Conservation (phyloP, 2,888 invertebrate genomes). For the Ecdyonurus torrentis region DNA sequence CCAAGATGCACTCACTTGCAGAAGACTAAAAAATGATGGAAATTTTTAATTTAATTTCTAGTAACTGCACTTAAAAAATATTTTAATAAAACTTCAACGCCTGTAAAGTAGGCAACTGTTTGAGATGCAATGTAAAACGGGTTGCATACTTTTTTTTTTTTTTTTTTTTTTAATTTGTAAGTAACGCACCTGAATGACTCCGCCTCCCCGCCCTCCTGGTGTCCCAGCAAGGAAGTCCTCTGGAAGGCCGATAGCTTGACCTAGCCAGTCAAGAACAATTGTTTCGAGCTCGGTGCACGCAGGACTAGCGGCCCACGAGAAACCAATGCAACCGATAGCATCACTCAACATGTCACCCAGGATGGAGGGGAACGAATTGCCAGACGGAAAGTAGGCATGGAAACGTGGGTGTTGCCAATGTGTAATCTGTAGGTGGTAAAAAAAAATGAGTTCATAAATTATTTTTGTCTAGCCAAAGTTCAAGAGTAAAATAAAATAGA, state of each 20-base stretch:
- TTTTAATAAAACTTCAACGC: background rate
- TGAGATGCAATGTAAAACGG: too few species aligned
- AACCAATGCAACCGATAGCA: conserved; percentile 42
- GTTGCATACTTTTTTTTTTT: background rate
- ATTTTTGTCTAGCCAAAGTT: too few species aligned
- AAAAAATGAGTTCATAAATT: too few species aligned
- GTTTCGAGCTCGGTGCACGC: conserved; percentile 75
- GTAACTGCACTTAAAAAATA: background rate
- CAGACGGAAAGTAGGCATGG: conserved; percentile 48
- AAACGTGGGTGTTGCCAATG: conserved; percentile 49
- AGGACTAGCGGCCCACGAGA: conserved; percentile 64
- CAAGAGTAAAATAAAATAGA: too few species aligned
- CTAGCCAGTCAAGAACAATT: conserved; percentile 69
- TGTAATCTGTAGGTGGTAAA: conserved; percentile 32
- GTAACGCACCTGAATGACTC: conserved; percentile 48
- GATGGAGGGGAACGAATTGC: conserved; percentile 44
- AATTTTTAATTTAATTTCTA: too few species aligned
- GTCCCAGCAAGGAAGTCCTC: conserved; percentile 39
- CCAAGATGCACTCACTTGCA: conserved; percentile 67
- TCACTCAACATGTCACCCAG: conserved; percentile 43
- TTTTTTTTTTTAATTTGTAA: background rate
- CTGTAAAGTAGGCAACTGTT: background rate
- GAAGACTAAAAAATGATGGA: conserved; percentile 44
- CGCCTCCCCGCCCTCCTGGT: conserved; percentile 49
- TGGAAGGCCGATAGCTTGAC: conserved; percentile 53